Evolutionary conservation across 2,888 invertebrate genomes (phyloP).

Genomic region (Drosophila vallismaia): DNA sequence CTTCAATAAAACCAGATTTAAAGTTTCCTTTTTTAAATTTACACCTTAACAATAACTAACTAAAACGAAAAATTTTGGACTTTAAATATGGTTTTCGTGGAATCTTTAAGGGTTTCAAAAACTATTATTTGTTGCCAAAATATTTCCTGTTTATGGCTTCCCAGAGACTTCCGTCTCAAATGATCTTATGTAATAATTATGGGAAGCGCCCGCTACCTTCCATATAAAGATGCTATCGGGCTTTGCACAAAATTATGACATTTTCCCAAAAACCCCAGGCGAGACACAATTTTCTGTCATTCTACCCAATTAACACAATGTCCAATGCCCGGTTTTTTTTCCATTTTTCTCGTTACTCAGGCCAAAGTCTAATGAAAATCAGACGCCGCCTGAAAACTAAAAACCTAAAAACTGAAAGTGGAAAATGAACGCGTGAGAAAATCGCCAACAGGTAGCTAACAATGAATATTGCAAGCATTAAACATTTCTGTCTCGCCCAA

Average conservation of each 20-base stretch:
- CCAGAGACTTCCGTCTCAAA: constrained; percentile 55
- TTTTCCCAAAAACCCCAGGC: constrained; percentile 38
- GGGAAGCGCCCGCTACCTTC: constrained; percentile 53
- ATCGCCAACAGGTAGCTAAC: constrained; percentile 42
- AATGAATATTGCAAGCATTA: constrained; percentile 41
- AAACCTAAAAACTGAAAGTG: constrained; percentile 68
- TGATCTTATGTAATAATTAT: constrained; percentile 65
- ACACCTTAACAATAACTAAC: too few species aligned
- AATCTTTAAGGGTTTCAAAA: too few species aligned
- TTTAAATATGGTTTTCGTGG: too few species aligned
- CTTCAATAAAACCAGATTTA: background rate
- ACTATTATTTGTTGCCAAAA: too few species aligned
- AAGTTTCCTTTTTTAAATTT: too few species aligned
- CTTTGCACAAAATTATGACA: constrained; percentile 72
- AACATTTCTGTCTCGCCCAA: constrained; percentile 57
- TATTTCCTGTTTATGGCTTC: background rate
- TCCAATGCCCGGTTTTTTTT: constrained; percentile 42
- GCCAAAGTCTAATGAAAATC: constrained; percentile 71
- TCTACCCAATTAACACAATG: constrained; percentile 61
- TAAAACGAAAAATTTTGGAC: too few species aligned
- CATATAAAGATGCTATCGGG: constrained; percentile 66
- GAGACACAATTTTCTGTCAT: constrained; percentile 50
- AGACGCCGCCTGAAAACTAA: constrained; percentile 33
- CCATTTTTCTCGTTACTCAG: constrained; percentile 20
- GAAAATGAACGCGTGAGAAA: constrained; percentile 76